Conservation (phyloP, 2,888 invertebrate species). For the Taenaris catops region DNA sequence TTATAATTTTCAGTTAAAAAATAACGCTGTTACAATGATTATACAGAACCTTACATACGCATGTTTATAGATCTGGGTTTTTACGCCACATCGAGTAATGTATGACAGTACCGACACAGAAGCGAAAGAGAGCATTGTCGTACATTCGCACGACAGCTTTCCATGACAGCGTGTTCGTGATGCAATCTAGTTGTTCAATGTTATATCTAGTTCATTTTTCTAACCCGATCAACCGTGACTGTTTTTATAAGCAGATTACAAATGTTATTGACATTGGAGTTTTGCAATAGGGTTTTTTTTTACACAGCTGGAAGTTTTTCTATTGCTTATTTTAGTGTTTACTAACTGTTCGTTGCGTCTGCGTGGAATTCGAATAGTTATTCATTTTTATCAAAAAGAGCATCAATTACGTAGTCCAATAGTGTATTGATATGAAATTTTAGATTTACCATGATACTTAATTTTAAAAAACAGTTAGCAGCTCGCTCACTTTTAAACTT, state of each 20-base stretch:
- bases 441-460: too few relatives aligned
- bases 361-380: too few relatives aligned
- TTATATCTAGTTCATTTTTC: conserved; percentile 11
- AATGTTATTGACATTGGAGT: conserved; percentile 15
- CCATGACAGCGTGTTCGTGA: conserved; percentile 23
- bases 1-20: neutral
- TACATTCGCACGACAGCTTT: conserved; percentile 22
- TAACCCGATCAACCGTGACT: conserved; percentile 18
- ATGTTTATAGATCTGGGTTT: neutral
- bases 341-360: neutral
- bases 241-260: conserved; percentile 12
- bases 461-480: too few relatives aligned
- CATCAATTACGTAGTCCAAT: too few relatives aligned
- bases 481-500: too few relatives aligned
- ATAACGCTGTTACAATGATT: neutral
- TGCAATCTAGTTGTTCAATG: conserved; percentile 13
- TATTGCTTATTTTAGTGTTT: neutral
- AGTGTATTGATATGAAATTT: too few relatives aligned
- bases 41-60: neutral
- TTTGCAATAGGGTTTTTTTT: conserved; percentile 6
- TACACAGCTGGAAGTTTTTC: neutral
- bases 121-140: conserved; percentile 6
- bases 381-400: too few relatives aligned
- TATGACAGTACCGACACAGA: neutral
- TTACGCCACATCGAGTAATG: neutral